phyloP scores from a whole-genome alignment of 1,140 invertebrate genomes.

The Drosophila takahashii region DNA sequence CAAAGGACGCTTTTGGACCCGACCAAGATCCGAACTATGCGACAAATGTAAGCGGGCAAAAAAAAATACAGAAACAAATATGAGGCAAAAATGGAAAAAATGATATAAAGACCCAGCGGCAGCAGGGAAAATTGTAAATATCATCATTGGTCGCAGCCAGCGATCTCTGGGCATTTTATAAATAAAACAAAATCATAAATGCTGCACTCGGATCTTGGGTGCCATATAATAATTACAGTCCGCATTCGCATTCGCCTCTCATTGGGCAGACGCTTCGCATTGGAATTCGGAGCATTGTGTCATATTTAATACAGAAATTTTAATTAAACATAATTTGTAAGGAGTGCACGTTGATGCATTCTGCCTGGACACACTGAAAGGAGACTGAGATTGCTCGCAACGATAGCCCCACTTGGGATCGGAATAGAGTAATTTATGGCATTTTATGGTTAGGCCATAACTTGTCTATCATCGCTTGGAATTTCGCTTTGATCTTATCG shows the following conservation, averaged over 20 bases:
- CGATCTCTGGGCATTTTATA: conserved; percentile 71
- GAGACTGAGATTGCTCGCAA: conserved; percentile 30
- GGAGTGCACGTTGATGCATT: conserved; percentile 70
- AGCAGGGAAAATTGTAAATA: conserved; percentile 72
- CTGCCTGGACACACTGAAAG: conserved; percentile 1
- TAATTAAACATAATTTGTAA: conserved; percentile 85
- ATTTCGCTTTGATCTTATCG: conserved; percentile 54
- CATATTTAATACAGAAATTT: conserved; percentile 85
- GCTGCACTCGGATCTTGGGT: conserved; percentile 51
- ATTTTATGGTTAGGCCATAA: conserved; percentile 62
- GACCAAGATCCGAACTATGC: conserved; percentile 64
- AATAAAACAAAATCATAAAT: conserved; percentile 84
- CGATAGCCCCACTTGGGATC: conserved; percentile 54
- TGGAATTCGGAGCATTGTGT: conserved; percentile 85
- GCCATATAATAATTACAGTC: conserved; percentile 74
- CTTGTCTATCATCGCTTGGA: conserved; percentile 53
- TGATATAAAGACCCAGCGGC: conserved; percentile 24
- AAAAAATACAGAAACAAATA: conserved; percentile 8
- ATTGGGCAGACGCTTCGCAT: conserved; percentile 55
- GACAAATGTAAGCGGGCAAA: conserved; percentile 67
- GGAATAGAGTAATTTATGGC: conserved; percentile 79
- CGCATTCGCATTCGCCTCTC: conserved; percentile 21
- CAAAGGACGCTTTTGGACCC: conserved; percentile 26
- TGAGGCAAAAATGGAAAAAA: conserved; percentile 19
- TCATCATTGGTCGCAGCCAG: conserved; percentile 61